phyloP scores from a whole-genome alignment of 2,797 vertebrate species.

The Amblyraja radiata region DNA sequence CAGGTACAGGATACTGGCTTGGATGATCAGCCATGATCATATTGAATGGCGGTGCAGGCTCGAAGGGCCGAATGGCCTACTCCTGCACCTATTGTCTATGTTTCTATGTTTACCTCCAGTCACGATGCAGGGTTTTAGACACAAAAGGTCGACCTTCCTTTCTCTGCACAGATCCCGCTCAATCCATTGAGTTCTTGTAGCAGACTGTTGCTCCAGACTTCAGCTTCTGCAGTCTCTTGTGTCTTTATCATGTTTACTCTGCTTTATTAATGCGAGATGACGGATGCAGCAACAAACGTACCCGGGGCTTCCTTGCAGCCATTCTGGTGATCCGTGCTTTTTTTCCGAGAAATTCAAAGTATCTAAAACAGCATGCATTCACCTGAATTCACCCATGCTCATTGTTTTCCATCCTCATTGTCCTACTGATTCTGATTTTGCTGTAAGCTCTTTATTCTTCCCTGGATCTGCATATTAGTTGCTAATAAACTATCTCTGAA shows the following conservation, averaged over 20 bases:
- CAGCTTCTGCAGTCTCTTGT: too few relatives aligned
- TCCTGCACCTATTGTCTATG: too few relatives aligned
- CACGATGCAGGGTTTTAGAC: too few relatives aligned
- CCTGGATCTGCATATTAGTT: not conserved
- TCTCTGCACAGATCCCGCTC: too few relatives aligned
- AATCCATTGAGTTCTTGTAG: too few relatives aligned
- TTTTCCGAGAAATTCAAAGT: not conserved
- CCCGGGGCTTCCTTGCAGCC: not conserved
- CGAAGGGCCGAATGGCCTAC: too few relatives aligned
- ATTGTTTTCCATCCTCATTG: not conserved
- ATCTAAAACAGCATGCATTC: not conserved
- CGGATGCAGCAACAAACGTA: not conserved
- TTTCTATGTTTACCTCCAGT: not conserved
- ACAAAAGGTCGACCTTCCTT: too few relatives aligned
- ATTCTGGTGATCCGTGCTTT: not conserved
- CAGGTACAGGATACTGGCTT: too few relatives aligned
- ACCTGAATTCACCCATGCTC: not conserved
- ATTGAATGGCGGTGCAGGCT: too few relatives aligned
- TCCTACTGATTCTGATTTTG: not conserved
- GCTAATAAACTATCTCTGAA: not conserved
- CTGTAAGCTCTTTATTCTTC: not conserved
- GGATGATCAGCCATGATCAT: too few relatives aligned
- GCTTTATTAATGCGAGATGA: not conserved
- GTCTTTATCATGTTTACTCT: not conserved
- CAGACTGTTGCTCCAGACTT: too few relatives aligned